Base-by-base conservation (phyloP, 1,140 invertebrate species). In the Ooceraea biroi region DNA sequence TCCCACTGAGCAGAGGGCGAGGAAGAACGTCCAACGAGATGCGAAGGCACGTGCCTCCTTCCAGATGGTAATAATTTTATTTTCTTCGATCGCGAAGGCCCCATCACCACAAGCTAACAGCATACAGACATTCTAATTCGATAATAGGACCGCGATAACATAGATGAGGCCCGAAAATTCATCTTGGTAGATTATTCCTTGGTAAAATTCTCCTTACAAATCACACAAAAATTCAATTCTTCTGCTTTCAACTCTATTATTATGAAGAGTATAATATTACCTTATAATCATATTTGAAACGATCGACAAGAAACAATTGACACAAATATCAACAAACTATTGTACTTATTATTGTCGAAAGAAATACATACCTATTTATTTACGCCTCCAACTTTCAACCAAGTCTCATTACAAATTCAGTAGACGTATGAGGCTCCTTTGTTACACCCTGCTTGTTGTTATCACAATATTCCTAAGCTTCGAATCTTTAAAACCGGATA, bases 51-150 rank as follows among this genome's bases (percentile, higher is more conserved):
- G 65, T 58, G 36, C 48, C 36, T 78, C 3, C 17, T 44, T 50
- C 19, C 11, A 58, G 50, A 57, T 69, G 69, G 50, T 41, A 71
- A 80, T 80, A 80, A 80, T 71, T 71, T 80, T 65, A 71, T 80
- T 80, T 80, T 22, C 76, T 80, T 44, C 36, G 22, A 78, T 69
- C 50, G 58, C 14, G 48, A 68, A 44, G 36, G 1, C 50, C 36
- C 48, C 68, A 69, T 71, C 50, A 30, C 19, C 50, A n/a, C 12
- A 12, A 44, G 50, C 36, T 22, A 58, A 57, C 30, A 69, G 41
- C 14, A 65, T n/a, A 57, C 22, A 69, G 30, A 69, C 12, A 2
- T 66, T 4, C 22, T 57, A 80, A 80, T 17, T 44, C 65, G 17
- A 80, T 68, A 78, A 78, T 19, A 57, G n/a, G 25, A 5, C 10